Evolutionary conservation across 2,888 invertebrate genomes (phyloP).

Genomic region (Rhamphomyia laevipes): DNA sequence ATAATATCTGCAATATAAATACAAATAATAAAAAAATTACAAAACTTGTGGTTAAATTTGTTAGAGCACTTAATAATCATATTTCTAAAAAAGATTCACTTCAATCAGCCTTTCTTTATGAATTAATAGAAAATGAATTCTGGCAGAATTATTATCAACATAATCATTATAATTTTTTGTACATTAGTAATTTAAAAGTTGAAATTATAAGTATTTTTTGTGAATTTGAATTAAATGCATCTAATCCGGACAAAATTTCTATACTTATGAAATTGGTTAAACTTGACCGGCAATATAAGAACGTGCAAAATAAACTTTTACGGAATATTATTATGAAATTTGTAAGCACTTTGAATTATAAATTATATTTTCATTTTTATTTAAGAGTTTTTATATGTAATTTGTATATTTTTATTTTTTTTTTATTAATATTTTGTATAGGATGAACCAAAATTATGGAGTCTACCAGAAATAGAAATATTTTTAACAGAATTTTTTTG

Average conservation of each 20-base stretch:
- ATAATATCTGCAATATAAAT: background rate
- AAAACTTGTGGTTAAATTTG: conserved; percentile 29
- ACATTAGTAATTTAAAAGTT: conserved; percentile 4
- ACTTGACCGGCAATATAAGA: conserved; percentile 16
- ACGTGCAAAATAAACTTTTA: conserved; percentile 25
- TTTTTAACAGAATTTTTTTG: background rate
- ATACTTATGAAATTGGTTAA: conserved; percentile 13
- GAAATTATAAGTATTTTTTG: background rate
- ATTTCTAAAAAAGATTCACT: conserved; percentile 31
- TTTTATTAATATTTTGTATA: background rate
- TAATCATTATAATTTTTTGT: conserved; percentile 4
- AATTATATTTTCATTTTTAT: background rate
- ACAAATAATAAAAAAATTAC: conserved; percentile 21
- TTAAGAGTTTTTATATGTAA: no score
- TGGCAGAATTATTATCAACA: conserved; percentile 29
- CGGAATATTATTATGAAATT: conserved; percentile 28
- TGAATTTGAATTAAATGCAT: no score
- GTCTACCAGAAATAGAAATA: background rate
- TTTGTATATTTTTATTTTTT: background rate
- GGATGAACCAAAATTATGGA: background rate
- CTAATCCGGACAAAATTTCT: conserved; percentile 8
- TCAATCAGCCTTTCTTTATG: conserved; percentile 28
- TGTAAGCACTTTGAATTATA: conserved; percentile 20
- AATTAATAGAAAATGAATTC: conserved; percentile 30
- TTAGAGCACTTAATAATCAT: conserved; percentile 25